Evolutionary conservation across 1,140 invertebrate genomes (phyloP).

Genomic region (Cotesia vestalis): DNA sequence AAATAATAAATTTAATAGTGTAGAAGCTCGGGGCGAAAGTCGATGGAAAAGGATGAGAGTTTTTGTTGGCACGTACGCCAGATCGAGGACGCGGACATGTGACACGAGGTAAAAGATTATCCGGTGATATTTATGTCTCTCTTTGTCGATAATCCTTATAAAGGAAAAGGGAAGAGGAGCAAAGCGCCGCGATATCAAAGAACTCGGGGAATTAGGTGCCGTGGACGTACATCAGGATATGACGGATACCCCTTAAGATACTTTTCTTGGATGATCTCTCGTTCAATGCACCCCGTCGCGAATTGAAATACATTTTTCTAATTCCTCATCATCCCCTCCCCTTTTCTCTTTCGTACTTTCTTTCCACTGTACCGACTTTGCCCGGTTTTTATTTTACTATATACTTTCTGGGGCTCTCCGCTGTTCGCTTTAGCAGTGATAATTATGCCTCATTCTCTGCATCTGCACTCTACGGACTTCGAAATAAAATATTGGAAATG

Average conservation of each 20-base stretch:
- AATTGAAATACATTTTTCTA: conserved; percentile 44
- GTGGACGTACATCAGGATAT: conserved; percentile 28
- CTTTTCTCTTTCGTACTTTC: not conserved
- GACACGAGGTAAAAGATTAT: conserved; percentile 45
- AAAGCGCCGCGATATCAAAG: conserved; percentile 46
- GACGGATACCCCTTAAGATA: conserved; percentile 43
- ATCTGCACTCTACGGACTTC: not conserved
- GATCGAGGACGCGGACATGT: conserved; percentile 10
- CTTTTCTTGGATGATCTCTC: conserved; percentile 51
- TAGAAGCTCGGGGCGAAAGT: not conserved
- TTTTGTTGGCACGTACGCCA: conserved; percentile 13
- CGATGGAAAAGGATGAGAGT: not conserved
- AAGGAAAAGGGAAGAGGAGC: conserved; percentile 23
- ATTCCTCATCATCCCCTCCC: conserved; percentile 24
- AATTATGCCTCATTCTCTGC: conserved; percentile 36
- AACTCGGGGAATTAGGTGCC: conserved; percentile 50
- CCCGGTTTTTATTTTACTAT: too few species aligned
- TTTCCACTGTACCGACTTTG: too few species aligned
- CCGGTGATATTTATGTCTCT: conserved; percentile 48
- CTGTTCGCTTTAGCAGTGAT: conserved; percentile 21
- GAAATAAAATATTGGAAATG: too few species aligned
- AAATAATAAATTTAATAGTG: too few species aligned
- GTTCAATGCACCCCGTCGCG: conserved; percentile 43
- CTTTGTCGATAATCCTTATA: conserved; percentile 44
- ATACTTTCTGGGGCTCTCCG: too few species aligned